phyloP scores from a whole-genome alignment of 2,113 vertebrate genomes.

The Symphodus melops region DNA sequence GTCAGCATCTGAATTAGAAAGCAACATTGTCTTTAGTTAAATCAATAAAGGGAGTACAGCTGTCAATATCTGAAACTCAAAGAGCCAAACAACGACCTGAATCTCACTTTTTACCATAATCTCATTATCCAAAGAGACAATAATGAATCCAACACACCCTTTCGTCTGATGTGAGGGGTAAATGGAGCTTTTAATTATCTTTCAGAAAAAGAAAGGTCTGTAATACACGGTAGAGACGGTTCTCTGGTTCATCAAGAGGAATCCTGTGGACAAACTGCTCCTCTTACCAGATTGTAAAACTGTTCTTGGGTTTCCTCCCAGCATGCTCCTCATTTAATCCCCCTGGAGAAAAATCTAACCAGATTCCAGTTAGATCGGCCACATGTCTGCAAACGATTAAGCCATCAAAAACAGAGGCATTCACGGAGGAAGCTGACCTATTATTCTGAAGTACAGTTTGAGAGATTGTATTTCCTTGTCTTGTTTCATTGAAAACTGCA shows the following conservation, averaged over 20 bases:
- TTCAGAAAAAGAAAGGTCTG: too few relatives aligned
- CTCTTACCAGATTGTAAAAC: conserved; percentile 17
- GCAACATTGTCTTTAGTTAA: too few relatives aligned
- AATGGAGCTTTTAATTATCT: too few relatives aligned
- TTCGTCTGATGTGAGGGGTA: too few relatives aligned
- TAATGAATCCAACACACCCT: too few relatives aligned
- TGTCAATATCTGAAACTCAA: too few relatives aligned
- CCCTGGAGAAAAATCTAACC: conserved; percentile 52
- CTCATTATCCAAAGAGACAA: too few relatives aligned
- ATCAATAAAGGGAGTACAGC: too few relatives aligned
- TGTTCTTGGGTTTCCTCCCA: conserved; percentile 42
- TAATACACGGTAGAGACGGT: neutral
- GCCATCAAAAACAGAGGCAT: conserved; percentile 66
- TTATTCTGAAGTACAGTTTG: conserved; percentile 73
- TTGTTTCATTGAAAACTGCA: conserved; percentile 35
- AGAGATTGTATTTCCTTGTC: conserved; percentile 65
- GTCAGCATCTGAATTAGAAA: too few relatives aligned
- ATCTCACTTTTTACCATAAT: too few relatives aligned
- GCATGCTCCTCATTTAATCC: conserved; percentile 62
- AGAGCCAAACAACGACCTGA: neutral
- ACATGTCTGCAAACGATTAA: conserved; percentile 78
- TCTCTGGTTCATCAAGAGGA: neutral
- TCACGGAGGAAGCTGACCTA: conserved; percentile 66
- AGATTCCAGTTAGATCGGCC: conserved; percentile 65
- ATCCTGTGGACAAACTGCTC: neutral